Evolutionary conservation across 2,888 invertebrate species (phyloP), one percentile per base, ranked within the genome.

Genomic region (Escarpia spicata): DNA sequence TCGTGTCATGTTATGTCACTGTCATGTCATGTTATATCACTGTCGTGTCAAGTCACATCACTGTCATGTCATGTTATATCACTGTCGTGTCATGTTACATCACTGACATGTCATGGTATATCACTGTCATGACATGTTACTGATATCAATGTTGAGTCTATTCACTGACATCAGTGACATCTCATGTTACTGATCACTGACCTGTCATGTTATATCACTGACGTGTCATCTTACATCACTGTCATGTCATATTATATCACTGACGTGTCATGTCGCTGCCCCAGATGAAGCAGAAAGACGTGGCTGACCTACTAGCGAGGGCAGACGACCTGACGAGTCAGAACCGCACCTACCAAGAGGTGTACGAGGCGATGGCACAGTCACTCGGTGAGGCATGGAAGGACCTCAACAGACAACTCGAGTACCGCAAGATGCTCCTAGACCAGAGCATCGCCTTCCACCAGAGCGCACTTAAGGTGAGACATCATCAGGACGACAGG

Each of bases 291-390:
- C 98, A 98, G 96, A 98, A 98, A 95, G 98, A 98, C 92, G 98
- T 98, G 95, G 98, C 98, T 95, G 98, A 98, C 96, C 97, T 98
- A 93, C 97, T 98, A 93, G 97, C 98, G 92, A 98, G 98, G 96
- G 98, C 98, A n/a, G 98, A 98, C 96, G 94, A 93, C 92, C 92
- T 94, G 89, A 94, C 94, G 10, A 97, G 98, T 92, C 96, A 97
- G 94, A 96, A 97, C 94, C 95, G 95, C 93, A 98, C 97, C 52
- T 97, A 97, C 95, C 98, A 98, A 43, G 98, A 98, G 96, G 98
- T 98, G 52, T 98, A 98, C 96, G 98, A 98, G 93, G 98, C 98
- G 75, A 98, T 98, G 98, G 98, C 98, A 31, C 98, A 98, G 96
- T 96, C 97, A 58, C 95, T 97, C 92, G 97, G 96, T 31, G 96